A percentile compares a stretch with the other conserved stretches of the same genome.
phyloP scores from a whole-genome alignment of 2,797 vertebrate genomes.

The Paedocypris micromegethes region DNA sequence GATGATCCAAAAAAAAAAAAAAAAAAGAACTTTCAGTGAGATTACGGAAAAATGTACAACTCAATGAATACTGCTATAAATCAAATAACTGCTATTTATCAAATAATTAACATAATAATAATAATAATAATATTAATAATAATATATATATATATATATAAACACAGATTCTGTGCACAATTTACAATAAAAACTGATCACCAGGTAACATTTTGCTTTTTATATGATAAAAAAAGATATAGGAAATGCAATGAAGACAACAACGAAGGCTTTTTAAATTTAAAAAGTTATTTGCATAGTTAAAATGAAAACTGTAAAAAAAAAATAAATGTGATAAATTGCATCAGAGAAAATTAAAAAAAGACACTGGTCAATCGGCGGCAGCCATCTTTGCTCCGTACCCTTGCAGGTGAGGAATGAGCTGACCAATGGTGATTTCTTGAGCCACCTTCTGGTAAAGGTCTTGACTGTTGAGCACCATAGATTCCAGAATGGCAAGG shows the following conservation, averaged over 20 bases:
- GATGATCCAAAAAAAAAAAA: constrained; percentile 19
- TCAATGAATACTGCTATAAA: not conserved
- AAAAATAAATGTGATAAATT: constrained; percentile 18
- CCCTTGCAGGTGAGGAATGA: constrained; percentile 96
- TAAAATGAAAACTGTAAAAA: not conserved
- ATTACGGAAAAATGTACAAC: constrained; percentile 1
- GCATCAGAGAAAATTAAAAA: too few species aligned
- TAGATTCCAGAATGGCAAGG: constrained; percentile 92
- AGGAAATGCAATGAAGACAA: too few species aligned
- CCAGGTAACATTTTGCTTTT: too few species aligned
- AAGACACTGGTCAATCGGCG: not conserved
- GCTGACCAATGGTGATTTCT: constrained; percentile 96
- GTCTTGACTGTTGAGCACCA: constrained; percentile 97
- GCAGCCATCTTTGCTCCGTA: constrained; percentile 55
- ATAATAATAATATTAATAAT: too few species aligned
- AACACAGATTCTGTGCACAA: too few species aligned
- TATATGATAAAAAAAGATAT: too few species aligned
- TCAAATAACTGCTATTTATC: too few species aligned
- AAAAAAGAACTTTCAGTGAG: constrained; percentile 3
- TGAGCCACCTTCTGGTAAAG: constrained; percentile 98
- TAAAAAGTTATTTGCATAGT: too few species aligned
- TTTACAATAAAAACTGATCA: too few species aligned
- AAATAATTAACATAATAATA: too few species aligned
- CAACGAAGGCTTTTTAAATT: too few species aligned
- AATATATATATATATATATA: too few species aligned